Percentiles rank a stretch among this genome's conserved stretches.
Evolutionary conservation across 2,888 invertebrate species (phyloP).

Genomic region (Rhamnusium bicolor): DNA sequence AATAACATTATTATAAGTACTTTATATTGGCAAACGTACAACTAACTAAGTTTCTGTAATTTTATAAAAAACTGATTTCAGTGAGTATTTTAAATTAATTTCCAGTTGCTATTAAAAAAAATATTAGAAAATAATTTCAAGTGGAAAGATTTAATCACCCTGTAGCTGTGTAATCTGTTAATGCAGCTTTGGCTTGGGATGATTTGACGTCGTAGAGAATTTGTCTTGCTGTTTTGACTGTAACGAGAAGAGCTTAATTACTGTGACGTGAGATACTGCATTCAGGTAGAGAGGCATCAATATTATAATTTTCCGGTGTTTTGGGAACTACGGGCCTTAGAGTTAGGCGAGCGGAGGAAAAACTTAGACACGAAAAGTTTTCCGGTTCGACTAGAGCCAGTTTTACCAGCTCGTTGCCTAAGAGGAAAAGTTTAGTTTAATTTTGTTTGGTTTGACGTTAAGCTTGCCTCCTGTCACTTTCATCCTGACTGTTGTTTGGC

Average conservation of each 20-base stretch:
- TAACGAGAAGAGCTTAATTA: constrained; percentile 55
- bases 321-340: constrained; percentile 65
- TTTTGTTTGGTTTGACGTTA: constrained; percentile 73
- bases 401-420: constrained; percentile 69
- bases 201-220: constrained; percentile 38
- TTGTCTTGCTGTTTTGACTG: constrained; percentile 45
- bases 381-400: constrained; percentile 66
- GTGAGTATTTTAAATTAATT: too few relatives aligned
- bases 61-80: too few relatives aligned
- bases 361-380: constrained; percentile 72
- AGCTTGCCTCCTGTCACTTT: constrained; percentile 72
- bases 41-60: too few relatives aligned
- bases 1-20: too few relatives aligned
- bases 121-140: not conserved
- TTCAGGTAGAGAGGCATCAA: constrained; percentile 66
- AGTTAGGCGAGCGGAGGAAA: constrained; percentile 69
- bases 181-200: not conserved
- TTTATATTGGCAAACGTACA: too few relatives aligned
- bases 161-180: not conserved
- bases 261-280: constrained; percentile 57
- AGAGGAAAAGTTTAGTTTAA: constrained; percentile 72
- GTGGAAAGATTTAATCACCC: not conserved
- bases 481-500: constrained; percentile 69
- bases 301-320: constrained; percentile 71
- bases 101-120: too few relatives aligned